A percentile compares a stretch with the other conserved stretches of the same genome.
phyloP scores from a whole-genome alignment of 2,113 vertebrate species.

The Ageneiosus marmoratus region DNA sequence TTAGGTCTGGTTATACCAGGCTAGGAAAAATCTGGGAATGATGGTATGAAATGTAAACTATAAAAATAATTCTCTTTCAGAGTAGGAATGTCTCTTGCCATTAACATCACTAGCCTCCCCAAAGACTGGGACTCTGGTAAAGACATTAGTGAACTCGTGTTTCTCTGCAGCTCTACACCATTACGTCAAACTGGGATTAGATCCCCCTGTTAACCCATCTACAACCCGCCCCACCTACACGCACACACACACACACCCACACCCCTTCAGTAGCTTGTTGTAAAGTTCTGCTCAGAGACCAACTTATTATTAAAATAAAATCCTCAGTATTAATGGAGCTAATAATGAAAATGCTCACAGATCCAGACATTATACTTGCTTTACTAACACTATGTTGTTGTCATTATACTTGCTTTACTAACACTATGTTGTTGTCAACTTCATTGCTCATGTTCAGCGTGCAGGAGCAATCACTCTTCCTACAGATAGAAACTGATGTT shows the following conservation, averaged over 20 bases:
- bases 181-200: constrained; percentile 7
- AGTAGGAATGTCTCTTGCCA: constrained; percentile 26
- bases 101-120: constrained; percentile 30
- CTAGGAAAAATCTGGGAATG: constrained; percentile 13
- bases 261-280: constrained; percentile 10
- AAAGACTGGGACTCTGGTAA: constrained; percentile 39
- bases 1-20: too few relatives aligned
- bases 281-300: neutral
- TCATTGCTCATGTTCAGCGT: neutral
- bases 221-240: too few relatives aligned
- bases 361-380: neutral
- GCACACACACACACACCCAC: too few relatives aligned
- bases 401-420: neutral
- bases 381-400: neutral
- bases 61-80: constrained; percentile 14
- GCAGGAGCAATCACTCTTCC: neutral
- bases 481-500: neutral
- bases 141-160: constrained; percentile 36
- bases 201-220: too few relatives aligned
- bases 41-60: constrained; percentile 26
- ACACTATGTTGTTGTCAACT: neutral
- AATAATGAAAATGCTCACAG: neutral
- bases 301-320: neutral
- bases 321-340: neutral
- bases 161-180: constrained; percentile 41